Evolutionary conservation across 2,797 vertebrate genomes (phyloP).

Genomic region (Notamacropus eugenii): DNA sequence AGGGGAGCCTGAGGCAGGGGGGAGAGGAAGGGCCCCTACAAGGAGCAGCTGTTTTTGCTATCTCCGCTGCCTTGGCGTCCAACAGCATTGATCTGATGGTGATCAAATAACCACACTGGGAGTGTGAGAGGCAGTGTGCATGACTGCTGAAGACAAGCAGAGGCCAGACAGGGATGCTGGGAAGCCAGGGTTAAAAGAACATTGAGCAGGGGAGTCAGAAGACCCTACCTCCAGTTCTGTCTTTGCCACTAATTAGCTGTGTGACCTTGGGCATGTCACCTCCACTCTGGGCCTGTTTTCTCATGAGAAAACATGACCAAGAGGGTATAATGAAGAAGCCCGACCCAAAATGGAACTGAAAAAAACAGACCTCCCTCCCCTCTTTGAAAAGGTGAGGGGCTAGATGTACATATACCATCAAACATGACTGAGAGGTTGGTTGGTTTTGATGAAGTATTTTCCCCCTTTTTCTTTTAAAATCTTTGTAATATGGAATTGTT

Average conservation of each 20-base stretch:
- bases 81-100: neutral
- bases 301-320: neutral
- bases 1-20: neutral
- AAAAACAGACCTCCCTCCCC: neutral
- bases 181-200: neutral
- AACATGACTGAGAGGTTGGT: neutral
- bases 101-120: neutral
- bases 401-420: neutral
- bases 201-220: neutral
- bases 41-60: constrained; percentile 47
- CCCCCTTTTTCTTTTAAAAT: neutral
- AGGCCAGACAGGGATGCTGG: neutral
- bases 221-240: neutral
- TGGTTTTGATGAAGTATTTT: no score
- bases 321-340: neutral
- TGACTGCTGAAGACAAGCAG: neutral
- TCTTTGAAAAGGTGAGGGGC: neutral
- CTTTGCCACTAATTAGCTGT: neutral
- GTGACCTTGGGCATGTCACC: neutral
- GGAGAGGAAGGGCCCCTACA: neutral
- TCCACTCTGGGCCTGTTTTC: neutral
- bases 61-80: constrained; percentile 4
- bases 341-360: neutral
- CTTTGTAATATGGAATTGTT: neutral
- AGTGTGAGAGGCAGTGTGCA: neutral